These are phyloP conservation scores for Whitmania pigra DNA, from an alignment of 1,140 invertebrate genomes.

Conservation along the genomic window DNA sequence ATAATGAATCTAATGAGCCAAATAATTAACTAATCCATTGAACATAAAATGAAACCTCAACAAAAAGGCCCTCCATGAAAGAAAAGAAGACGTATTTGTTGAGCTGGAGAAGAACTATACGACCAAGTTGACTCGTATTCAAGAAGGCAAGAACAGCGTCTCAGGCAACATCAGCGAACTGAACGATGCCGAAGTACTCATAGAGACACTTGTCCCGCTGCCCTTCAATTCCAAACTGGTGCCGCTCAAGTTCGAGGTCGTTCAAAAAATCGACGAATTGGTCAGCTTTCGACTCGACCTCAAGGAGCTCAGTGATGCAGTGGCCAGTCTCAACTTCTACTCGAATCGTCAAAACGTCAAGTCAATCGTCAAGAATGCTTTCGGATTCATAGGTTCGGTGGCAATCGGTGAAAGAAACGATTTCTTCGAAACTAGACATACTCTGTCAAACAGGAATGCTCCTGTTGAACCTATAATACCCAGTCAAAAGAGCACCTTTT, in stretches of 20 bases:
- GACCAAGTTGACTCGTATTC: background rate
- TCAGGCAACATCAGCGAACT: background rate
- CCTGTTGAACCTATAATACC: too few species aligned
- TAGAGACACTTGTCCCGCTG: background rate
- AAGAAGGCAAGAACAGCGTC: background rate
- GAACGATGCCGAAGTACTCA: background rate
- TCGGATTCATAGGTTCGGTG: background rate
- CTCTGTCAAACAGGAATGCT: too few species aligned
- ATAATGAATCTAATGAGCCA: background rate
- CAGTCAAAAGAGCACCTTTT: too few species aligned
- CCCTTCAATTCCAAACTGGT: conserved; percentile 1
- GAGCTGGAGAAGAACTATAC: conserved; percentile 6
- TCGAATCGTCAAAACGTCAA: background rate
- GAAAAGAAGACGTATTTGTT: background rate
- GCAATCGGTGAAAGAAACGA: background rate
- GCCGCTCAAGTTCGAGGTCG: background rate
- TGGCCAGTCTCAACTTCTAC: conserved; percentile 1
- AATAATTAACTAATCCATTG: background rate
- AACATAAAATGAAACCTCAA: background rate
- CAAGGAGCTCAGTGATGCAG: background rate
- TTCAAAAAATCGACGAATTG: conserved; percentile 6
- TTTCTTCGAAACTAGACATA: background rate
- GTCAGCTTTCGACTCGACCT: background rate
- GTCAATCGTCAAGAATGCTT: background rate
- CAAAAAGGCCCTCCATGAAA: background rate